Evolutionary conservation across 2,113 vertebrate genomes (phyloP), one percentile per base, ranked within the genome.

Genomic region (Antechinus flavipes): DNA sequence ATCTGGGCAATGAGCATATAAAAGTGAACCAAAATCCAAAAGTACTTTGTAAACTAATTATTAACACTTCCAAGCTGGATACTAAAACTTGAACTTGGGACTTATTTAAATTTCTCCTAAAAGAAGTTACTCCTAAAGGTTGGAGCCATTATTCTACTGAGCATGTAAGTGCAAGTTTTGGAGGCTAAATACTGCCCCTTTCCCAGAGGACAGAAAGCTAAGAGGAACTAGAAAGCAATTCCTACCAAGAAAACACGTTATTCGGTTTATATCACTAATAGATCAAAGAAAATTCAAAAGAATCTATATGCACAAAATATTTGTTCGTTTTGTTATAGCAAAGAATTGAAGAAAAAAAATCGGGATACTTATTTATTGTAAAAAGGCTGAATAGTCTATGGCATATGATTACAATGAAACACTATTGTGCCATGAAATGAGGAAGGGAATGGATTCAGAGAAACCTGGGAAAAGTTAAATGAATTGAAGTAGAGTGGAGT

Each of bases 11-110:
- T 68, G 61, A n/a, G 10, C 30, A 16, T 12, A 16, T 68, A n/a
- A 35, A 68, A 68, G 14, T 76, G n/a, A 91, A 3, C 92, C 25
- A 11, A 94, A 93, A 96, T 58, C 47, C 93, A 47, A 95, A 91
- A 94, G 4, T 89, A 93, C 35, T 93, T 96, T 53, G 92, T 96
- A n/a, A 97, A 97, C 49, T 49, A 49, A 49, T 76, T 76, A 76
- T 22, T 42, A 42, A 76, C 16, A 42, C 68, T 42, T 76, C 30
- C 16, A 76, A 76, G n/a, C 14, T 22, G 68, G 68, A 22, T 16
- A 10, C 19, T 76, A 76, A 42, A n/a, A 76, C 19, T 76, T n/a
- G n/a, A 76, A 76, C 35, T n/a, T n/a, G 16, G n/a, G 35, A 7
- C 68, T 76, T 5, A 76, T 42, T 76, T 76, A 42, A 42, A 76